These are phyloP conservation scores for Macaria liturata DNA, from an alignment of 2,888 invertebrate species.

Conservation along the genomic window DNA sequence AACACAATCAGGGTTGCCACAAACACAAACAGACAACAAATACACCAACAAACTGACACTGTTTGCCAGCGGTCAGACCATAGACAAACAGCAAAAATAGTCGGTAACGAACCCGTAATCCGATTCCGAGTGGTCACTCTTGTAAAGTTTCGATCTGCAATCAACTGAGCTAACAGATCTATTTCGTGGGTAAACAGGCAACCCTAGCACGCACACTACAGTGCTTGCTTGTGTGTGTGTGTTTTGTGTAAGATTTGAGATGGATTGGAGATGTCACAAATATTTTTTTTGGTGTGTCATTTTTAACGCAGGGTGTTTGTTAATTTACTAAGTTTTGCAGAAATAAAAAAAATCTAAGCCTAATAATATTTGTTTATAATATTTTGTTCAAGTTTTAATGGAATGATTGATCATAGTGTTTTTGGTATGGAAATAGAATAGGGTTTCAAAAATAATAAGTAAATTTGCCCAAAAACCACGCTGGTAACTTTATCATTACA, in stretches of 20 bases:
- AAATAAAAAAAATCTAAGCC: too few relatives aligned
- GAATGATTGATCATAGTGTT: too few relatives aligned
- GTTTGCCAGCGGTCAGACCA: conserved; percentile 63
- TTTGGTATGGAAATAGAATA: too few relatives aligned
- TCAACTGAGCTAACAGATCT: conserved; percentile 75
- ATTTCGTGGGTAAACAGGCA: conserved; percentile 70
- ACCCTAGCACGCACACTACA: conserved; percentile 41
- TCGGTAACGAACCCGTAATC: conserved; percentile 75
- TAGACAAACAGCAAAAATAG: conserved; percentile 67
- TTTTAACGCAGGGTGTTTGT: too few relatives aligned
- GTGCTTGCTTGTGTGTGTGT: conserved; percentile 11
- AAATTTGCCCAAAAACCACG: too few relatives aligned
- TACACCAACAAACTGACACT: conserved; percentile 44
- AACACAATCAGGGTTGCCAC: conserved; percentile 49
- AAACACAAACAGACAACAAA: conserved; percentile 51
- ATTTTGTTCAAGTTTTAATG: too few relatives aligned
- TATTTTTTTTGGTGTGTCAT: too few relatives aligned
- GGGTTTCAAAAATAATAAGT: too few relatives aligned
- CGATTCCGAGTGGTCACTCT: conserved; percentile 75
- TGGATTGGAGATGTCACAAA: too few relatives aligned
- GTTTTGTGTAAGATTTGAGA: not conserved
- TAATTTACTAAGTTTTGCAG: too few relatives aligned
- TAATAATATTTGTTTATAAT: too few relatives aligned
- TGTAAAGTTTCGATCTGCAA: conserved; percentile 75
- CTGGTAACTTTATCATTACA: too few relatives aligned